Conservation (phyloP, 2,113 vertebrate genomes). For the Rynchops niger region DNA sequence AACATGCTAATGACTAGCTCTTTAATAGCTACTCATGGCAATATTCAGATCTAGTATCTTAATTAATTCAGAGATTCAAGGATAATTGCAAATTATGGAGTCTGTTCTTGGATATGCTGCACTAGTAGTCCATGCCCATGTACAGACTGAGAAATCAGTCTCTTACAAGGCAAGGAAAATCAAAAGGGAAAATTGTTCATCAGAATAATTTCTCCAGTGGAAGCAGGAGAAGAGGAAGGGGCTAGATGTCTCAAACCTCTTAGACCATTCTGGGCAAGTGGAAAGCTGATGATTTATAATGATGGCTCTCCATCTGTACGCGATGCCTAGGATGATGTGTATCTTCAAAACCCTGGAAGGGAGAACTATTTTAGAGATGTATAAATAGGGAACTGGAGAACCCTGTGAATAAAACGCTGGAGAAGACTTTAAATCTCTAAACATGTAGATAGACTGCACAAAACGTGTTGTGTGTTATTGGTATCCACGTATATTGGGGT, state of each 20-base stretch:
- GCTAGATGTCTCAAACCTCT: background rate
- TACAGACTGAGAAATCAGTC: background rate
- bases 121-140: background rate
- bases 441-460: background rate
- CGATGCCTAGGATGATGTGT: background rate
- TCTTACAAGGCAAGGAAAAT: background rate
- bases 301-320: background rate
- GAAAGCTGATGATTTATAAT: background rate
- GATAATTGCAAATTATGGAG: background rate
- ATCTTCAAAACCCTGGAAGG: background rate
- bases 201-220: background rate
- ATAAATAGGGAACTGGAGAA: background rate
- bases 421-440: background rate
- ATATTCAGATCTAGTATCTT: background rate
- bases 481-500: background rate
- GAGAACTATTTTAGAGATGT: background rate
- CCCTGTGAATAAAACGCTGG: background rate
- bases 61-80: constrained; percentile 4
- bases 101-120: background rate
- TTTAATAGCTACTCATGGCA: background rate
- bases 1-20: background rate
- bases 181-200: background rate
- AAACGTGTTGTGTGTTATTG: background rate
- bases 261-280: background rate
- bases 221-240: background rate